phyloP scores from a whole-genome alignment of 2,888 invertebrate genomes.

The Aethes cnicana region DNA sequence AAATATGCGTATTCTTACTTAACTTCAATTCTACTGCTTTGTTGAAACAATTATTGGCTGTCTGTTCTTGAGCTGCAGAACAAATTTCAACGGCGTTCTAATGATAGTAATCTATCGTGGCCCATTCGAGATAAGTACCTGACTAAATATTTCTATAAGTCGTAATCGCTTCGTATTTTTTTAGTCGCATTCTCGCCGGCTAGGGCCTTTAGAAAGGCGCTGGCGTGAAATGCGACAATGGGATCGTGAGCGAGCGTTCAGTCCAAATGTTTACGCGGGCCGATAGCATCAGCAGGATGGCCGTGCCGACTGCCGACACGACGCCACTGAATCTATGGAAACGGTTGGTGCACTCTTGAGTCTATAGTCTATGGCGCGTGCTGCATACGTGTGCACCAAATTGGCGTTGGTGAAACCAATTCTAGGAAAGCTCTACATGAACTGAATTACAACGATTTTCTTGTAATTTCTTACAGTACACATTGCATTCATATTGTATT shows the following conservation, averaged over 20 bases:
- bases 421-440: no score
- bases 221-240: slow-evolving; percentile 66
- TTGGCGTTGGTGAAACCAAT: no score
- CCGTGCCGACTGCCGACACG: slow-evolving; percentile 13
- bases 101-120: slow-evolving; percentile 22
- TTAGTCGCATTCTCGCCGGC: slow-evolving; percentile 36
- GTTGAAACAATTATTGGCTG: no score
- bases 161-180: slow-evolving; percentile 40
- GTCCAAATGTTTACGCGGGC: slow-evolving; percentile 76
- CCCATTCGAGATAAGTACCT: slow-evolving; percentile 21
- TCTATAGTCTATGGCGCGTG: no score
- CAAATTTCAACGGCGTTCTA: slow-evolving; percentile 14
- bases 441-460: no score
- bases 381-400: no score
- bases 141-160: slow-evolving; percentile 45
- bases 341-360: no score
- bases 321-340: slow-evolving; percentile 20
- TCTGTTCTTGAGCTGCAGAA: slow-evolving; percentile 15
- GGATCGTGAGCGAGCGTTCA: slow-evolving; percentile 56
- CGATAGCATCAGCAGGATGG: slow-evolving; percentile 18
- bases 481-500: no score
- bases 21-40: no score
- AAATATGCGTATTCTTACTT: no score
- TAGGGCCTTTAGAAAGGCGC: slow-evolving; percentile 38
- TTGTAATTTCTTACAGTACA: no score